Evolutionary conservation across 2,797 vertebrate genomes (phyloP).

Genomic region (Clarias platycephalus): DNA sequence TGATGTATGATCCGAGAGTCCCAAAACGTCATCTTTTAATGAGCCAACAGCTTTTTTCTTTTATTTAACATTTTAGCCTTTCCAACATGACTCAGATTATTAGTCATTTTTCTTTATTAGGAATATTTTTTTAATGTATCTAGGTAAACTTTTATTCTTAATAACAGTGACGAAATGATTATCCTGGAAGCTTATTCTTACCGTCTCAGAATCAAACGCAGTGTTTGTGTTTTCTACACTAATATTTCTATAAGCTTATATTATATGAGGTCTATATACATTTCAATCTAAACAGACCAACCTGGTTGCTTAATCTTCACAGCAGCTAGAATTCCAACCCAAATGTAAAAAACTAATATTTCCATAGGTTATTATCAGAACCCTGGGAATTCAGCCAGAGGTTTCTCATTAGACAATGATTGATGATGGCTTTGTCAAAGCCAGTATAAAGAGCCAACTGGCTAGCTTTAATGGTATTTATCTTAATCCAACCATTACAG

Average conservation of each 20-base stretch:
- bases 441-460: constrained; percentile 29
- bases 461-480: constrained; percentile 31
- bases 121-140: background rate
- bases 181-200: constrained; percentile 34
- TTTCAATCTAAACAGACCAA: constrained; percentile 1
- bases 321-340: background rate
- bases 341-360: constrained; percentile 32
- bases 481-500: constrained; percentile 34
- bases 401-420: constrained; percentile 35
- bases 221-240: background rate
- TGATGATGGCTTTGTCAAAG: constrained; percentile 37
- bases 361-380: constrained; percentile 41
- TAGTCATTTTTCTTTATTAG: background rate
- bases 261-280: background rate
- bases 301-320: background rate
- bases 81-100: background rate
- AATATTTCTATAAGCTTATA: background rate
- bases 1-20: constrained; percentile 5
- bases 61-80: background rate
- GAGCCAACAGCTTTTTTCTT: background rate
- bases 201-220: constrained; percentile 10
- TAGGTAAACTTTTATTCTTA: background rate
- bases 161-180: constrained; percentile 23
- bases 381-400: constrained; percentile 25
- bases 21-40: background rate